Conservation (phyloP, 2,113 vertebrate genomes). For the Anolis sagrei region DNA sequence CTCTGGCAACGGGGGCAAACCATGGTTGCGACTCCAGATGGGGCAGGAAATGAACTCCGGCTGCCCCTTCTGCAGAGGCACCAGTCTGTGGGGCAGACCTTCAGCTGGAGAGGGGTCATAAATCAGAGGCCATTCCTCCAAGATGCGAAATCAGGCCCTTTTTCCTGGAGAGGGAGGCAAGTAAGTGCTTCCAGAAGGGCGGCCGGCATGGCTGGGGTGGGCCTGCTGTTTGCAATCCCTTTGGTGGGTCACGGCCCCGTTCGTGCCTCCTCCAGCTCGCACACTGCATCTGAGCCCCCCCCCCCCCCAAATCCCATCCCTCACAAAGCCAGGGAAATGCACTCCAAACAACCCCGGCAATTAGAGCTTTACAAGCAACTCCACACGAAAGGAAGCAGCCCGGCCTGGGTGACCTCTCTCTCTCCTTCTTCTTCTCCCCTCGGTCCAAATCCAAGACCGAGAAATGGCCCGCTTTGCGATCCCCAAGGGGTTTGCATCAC, state of each 20-base stretch:
- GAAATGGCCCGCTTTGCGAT: too few species aligned
- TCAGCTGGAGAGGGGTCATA: neutral
- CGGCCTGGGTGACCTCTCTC: neutral
- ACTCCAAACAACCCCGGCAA: neutral
- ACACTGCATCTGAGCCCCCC: neutral
- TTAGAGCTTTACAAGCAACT: conserved; percentile 2
- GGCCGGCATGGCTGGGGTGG: neutral
- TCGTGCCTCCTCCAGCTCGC: neutral
- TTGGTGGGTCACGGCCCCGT: neutral
- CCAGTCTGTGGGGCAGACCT: neutral
- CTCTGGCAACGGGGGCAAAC: too few species aligned
- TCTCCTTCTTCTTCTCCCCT: too few species aligned
- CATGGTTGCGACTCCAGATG: too few species aligned
- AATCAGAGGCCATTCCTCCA: too few species aligned
- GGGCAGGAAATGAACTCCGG: conserved; percentile 3
- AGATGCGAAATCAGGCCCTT: neutral
- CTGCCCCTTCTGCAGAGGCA: neutral
- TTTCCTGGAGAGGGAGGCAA: neutral
- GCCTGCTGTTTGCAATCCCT: neutral
- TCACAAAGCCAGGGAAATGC: neutral
- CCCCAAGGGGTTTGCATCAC: too few species aligned
- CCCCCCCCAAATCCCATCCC: neutral
- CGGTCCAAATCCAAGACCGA: too few species aligned
- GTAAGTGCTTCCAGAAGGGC: neutral
- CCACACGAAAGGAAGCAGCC: conserved; percentile 1